Conservation (phyloP, 2,888 invertebrate genomes). For the Diarsia rubi region DNA sequence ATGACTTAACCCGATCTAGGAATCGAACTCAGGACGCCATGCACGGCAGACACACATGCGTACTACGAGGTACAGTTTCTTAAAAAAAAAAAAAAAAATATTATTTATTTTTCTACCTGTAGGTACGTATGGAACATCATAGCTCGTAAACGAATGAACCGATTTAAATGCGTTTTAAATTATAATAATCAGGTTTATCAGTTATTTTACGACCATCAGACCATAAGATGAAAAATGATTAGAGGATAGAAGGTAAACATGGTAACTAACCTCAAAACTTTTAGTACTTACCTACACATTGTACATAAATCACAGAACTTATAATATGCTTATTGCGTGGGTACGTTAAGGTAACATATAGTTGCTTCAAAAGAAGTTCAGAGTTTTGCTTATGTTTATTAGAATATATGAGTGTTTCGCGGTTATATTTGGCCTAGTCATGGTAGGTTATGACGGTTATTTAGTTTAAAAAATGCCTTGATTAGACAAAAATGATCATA, state of each 20-base stretch:
- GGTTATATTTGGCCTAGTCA: conserved; percentile 18
- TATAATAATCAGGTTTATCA: not conserved
- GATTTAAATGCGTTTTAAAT: not conserved
- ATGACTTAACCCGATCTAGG: not conserved
- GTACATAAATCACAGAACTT: conserved; percentile 36
- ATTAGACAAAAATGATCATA: not conserved
- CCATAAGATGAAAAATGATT: not conserved
- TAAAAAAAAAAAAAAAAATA: not conserved
- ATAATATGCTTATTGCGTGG: conserved; percentile 45
- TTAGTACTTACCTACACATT: conserved; percentile 1
- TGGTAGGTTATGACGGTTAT: not conserved
- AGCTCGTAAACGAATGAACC: not conserved
- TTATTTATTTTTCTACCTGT: too few relatives aligned
- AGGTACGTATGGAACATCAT: too few relatives aligned
- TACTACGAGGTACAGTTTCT: not conserved
- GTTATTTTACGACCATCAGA: not conserved
- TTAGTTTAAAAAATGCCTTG: not conserved
- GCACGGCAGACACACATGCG: not conserved
- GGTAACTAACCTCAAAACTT: conserved; percentile 4
- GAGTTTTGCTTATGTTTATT: conserved; percentile 50
- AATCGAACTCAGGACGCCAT: not conserved
- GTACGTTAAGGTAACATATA: conserved; percentile 56
- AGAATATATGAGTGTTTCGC: conserved; percentile 50
- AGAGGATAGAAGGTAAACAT: not conserved
- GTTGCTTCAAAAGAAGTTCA: conserved; percentile 57